phyloP scores from a whole-genome alignment of 2,797 vertebrate species.

The Accipiter minullus region DNA sequence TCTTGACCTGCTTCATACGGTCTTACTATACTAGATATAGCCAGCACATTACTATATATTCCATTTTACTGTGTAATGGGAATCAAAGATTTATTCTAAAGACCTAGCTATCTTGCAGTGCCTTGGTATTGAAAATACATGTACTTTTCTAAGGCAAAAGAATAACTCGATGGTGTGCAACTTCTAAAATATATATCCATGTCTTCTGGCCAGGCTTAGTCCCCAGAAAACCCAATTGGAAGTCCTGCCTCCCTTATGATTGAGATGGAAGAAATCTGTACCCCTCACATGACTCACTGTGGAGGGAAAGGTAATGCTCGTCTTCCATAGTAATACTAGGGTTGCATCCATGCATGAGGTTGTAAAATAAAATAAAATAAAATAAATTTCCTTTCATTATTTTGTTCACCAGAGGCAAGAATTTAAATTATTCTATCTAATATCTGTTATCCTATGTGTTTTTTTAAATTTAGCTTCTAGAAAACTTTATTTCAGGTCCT shows the following conservation, averaged over 20 bases:
- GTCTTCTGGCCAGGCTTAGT: not conserved
- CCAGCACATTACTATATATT: not conserved
- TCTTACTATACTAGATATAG: not conserved
- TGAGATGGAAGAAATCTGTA: not conserved
- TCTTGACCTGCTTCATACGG: not conserved
- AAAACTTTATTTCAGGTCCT: not conserved
- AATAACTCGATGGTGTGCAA: not conserved
- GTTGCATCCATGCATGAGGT: not conserved
- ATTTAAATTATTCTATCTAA: not conserved
- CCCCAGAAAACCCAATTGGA: not conserved
- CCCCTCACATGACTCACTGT: not conserved
- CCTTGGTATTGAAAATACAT: not conserved
- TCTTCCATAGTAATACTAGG: not conserved
- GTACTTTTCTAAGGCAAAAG: not conserved
- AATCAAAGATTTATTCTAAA: not conserved
- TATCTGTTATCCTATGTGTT: not conserved
- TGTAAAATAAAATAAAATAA: not conserved
- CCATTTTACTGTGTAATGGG: not conserved
- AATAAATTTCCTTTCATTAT: not conserved
- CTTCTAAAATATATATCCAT: not conserved
- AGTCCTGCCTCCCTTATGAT: not conserved
- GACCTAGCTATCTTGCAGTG: not conserved
- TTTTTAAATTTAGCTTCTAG: not conserved
- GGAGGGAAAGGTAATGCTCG: accelerated
- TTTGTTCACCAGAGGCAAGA: not conserved